Percentiles rank a stretch among this genome's conserved stretches.
These are phyloP conservation scores for Eilema caniola DNA, from an alignment of 2,888 invertebrate species.

Conservation along the genomic window DNA sequence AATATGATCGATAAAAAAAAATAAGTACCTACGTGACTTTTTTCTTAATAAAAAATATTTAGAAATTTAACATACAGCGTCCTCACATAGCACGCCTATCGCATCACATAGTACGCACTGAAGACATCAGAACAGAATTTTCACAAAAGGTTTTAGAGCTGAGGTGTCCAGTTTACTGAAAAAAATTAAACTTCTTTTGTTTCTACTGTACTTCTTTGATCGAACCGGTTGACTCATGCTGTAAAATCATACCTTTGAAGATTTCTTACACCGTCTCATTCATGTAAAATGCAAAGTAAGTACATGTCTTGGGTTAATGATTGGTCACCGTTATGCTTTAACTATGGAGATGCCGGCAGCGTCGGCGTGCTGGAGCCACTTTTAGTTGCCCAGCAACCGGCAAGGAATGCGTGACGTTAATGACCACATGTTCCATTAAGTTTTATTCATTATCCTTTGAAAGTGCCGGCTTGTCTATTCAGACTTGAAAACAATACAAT, in stretches of 20 bases:
- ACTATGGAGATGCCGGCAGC: not conserved
- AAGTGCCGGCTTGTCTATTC: constrained; percentile 1
- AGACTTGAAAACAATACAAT: not conserved
- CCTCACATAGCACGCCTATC: too few species aligned
- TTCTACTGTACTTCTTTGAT: not conserved
- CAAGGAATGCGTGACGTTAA: not conserved
- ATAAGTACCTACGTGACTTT: too few species aligned
- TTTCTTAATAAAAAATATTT: too few species aligned
- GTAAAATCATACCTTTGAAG: not conserved
- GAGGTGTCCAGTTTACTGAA: too few species aligned
- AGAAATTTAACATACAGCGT: too few species aligned
- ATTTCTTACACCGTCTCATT: not conserved
- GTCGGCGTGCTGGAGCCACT: not conserved
- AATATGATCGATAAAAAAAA: too few species aligned
- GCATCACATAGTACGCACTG: too few species aligned
- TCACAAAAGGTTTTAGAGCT: too few species aligned
- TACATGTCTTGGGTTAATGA: not conserved
- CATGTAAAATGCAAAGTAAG: not conserved
- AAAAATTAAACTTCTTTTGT: not conserved
- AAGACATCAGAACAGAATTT: too few species aligned
- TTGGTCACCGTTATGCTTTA: not conserved
- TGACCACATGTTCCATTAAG: not conserved
- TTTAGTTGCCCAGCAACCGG: not conserved
- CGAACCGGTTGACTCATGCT: not conserved
- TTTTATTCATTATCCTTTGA: constrained; percentile 1